phyloP scores from a whole-genome alignment of 2,888 invertebrate species.

The Drosophila eohydei region DNA sequence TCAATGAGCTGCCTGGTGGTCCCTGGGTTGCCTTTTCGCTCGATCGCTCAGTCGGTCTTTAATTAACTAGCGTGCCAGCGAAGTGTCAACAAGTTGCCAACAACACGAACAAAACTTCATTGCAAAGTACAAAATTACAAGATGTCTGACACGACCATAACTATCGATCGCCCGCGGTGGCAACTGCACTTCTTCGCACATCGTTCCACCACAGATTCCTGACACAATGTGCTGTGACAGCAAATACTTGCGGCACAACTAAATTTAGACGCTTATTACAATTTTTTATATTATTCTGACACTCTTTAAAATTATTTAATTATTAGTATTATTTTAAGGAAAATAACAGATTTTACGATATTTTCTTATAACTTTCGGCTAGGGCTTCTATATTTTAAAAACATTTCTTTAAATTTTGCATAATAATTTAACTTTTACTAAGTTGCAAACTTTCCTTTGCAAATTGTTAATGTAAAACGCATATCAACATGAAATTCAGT shows the following conservation, averaged over 20 bases:
- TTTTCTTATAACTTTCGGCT: background rate
- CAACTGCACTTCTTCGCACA: conserved; percentile 3
- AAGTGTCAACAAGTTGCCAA: conserved; percentile 83
- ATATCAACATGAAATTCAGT: background rate
- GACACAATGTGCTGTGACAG: conserved; percentile 22
- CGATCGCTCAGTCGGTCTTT: conserved; percentile 56
- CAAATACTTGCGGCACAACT: background rate
- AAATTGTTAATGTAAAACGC: background rate
- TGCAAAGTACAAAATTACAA: conserved; percentile 72
- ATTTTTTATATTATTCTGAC: too few relatives aligned
- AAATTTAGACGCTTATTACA: background rate
- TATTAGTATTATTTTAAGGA: background rate
- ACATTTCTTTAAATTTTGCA: too few relatives aligned
- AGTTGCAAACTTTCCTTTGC: too few relatives aligned
- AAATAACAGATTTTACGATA: background rate
- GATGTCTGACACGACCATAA: conserved; percentile 78
- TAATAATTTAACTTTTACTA: too few relatives aligned
- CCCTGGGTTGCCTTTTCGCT: conserved; percentile 18
- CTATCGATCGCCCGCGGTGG: conserved; percentile 70
- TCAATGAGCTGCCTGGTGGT: conserved; percentile 48
- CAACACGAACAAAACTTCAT: conserved; percentile 45
- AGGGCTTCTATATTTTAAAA: too few relatives aligned
- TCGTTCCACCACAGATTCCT: conserved; percentile 2
- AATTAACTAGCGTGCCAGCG: conserved; percentile 84
- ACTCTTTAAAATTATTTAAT: background rate